Base-by-base conservation (phyloP, 2,888 invertebrate genomes). In the Apamea epomidion region DNA sequence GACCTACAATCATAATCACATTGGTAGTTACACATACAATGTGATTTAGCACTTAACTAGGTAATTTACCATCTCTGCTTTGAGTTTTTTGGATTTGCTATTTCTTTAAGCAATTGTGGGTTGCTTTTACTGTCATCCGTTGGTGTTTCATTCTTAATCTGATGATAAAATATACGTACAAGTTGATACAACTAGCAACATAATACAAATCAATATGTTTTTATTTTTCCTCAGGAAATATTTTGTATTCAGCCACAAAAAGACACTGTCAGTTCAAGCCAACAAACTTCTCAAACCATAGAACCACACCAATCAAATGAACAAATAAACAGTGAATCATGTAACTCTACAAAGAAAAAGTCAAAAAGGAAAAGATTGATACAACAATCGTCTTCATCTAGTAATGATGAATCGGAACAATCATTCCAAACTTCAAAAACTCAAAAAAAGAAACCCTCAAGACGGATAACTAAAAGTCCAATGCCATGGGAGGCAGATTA, bases 241-340 rank as follows among this genome's bases (percentile, higher is more conserved):
- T 75, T 65, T 21, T 45, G 32, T 60, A 73, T 74, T n/a, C 85
- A 86, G 74, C 82, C 86, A 58, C 89, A 90, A 78, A 91, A 92
- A 73, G 87, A 90, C 48, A 80, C 89, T 25, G 91, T 91, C 51
- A 91, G 90, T 83, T 92, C 92, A 48, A 92, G 91, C 51, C 91
- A 89, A 72, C 86, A 81, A 71, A 60, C 70, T 72, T 45, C 78
- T 65, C 87, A 84, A 32, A 65, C 65, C 4, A 65, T 48, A 58
- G 81, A 78, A 78, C 37, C 68, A 78, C 45, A 37, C 18, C 45
- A 54, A 68, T 12, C 68, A 68, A 54, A n/a, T 18, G 14, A 29
- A 0, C 29, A 54, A 37, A 62, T 29, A 54, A 12, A n/a, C 2
- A 32, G 69, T 45, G 79, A 84, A 8, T 21, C 68, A 48, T 14